Conservation (phyloP, 2,797 vertebrate species). For the Emydoidea blandingii region DNA sequence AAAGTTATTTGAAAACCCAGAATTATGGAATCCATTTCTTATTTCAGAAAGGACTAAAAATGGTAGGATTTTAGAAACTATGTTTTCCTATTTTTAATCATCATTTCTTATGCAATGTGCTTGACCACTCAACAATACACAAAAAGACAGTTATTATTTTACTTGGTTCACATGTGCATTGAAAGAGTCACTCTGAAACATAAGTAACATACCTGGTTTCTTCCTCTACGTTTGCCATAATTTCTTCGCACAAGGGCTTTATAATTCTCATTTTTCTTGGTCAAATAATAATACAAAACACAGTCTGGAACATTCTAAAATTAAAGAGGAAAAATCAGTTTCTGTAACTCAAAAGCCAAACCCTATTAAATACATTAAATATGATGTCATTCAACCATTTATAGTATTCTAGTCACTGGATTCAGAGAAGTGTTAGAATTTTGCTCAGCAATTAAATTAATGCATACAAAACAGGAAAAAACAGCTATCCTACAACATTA, state of each 20-base stretch:
- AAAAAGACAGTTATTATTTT: background rate
- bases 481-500: background rate
- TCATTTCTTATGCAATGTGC: background rate
- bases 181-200: background rate
- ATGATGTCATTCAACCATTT: background rate
- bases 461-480: background rate
- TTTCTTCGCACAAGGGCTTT: slow-evolving; percentile 97
- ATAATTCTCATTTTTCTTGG: slow-evolving; percentile 99
- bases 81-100: background rate
- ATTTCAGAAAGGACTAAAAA: background rate
- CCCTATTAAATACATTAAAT: background rate
- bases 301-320: slow-evolving; percentile 95
- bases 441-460: slow-evolving; percentile 19
- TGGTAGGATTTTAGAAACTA: background rate
- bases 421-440: background rate
- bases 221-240: slow-evolving; percentile 93
- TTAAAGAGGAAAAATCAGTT: background rate
- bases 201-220: slow-evolving; percentile 90
- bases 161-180: background rate
- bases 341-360: background rate
- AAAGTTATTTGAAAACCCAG: background rate
- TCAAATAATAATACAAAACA: slow-evolving; percentile 98
- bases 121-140: background rate
- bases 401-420: background rate
- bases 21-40: background rate